Conservation (phyloP, 2,888 invertebrate genomes). For the Drosophila paramelanica region DNA sequence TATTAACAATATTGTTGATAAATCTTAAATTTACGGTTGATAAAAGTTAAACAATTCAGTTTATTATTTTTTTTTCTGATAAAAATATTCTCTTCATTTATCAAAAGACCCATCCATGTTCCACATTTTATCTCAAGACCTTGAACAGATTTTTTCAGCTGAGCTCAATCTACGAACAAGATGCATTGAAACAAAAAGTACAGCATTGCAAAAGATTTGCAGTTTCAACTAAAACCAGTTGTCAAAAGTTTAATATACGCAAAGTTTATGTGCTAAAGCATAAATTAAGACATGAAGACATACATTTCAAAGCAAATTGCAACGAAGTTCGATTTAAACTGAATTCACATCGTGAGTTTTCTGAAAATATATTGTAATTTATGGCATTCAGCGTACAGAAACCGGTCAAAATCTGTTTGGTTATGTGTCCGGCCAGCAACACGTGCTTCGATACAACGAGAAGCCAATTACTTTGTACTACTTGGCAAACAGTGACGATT, state of each 20-base stretch:
- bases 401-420: slow-evolving; percentile 4
- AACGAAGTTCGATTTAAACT: slow-evolving; percentile 1
- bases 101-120: not conserved
- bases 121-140: slow-evolving; percentile 32
- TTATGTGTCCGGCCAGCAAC: slow-evolving; percentile 16
- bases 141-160: slow-evolving; percentile 28
- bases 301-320: not conserved
- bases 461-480: slow-evolving; percentile 36
- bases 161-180: slow-evolving; percentile 1
- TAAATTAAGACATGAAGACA: slow-evolving; percentile 4
- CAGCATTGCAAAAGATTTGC: slow-evolving; percentile 16
- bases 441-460: slow-evolving; percentile 53
- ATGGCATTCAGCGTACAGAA: slow-evolving; percentile 14
- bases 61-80: no score
- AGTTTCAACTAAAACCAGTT: slow-evolving; percentile 51
- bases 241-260: slow-evolving; percentile 26
- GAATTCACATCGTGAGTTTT: slow-evolving; percentile 7
- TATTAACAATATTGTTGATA: no score
- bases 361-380: slow-evolving; percentile 44
- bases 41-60: no score
- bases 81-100: not conserved
- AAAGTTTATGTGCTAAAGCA: slow-evolving; percentile 1
- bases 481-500: slow-evolving; percentile 44
- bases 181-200: slow-evolving; percentile 10
- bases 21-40: no score